Evolutionary conservation across 2,888 invertebrate species (phyloP).

Genomic region (Adela reaumurella): DNA sequence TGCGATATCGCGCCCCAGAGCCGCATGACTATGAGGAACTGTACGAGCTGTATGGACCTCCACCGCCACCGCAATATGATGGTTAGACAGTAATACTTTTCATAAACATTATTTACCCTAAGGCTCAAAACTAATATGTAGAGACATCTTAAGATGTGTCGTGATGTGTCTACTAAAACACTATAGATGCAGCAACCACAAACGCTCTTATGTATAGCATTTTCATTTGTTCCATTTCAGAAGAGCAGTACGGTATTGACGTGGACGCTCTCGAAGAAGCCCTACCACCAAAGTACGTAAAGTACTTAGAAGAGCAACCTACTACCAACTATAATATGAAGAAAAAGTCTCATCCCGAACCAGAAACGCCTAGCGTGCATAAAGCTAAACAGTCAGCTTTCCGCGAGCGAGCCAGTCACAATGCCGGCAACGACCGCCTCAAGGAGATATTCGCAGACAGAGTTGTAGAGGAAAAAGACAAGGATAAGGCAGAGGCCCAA

Average conservation of each 20-base stretch:
- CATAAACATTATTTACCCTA: no score
- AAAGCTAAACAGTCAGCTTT: conserved; percentile 38
- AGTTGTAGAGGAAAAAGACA: conserved; percentile 23
- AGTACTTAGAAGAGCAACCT: conserved; percentile 36
- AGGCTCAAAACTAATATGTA: no score
- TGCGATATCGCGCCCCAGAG: conserved; percentile 18
- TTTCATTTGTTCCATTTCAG: conserved; percentile 30
- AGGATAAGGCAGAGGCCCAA: conserved; percentile 26
- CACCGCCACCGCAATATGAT: conserved; percentile 5
- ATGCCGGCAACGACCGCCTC: conserved; percentile 37
- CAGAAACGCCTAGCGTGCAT: no score
- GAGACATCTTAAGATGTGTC: no score
- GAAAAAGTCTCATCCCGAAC: conserved; percentile 30
- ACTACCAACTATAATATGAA: conserved; percentile 52
- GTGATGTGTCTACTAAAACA: no score
- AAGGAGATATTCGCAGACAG: conserved; percentile 38
- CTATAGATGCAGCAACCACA: no score
- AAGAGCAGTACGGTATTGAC: conserved; percentile 34
- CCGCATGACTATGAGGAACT: no score
- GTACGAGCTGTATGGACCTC: no score
- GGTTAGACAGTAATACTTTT: no score
- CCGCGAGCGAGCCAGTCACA: conserved; percentile 42
- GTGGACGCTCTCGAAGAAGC: conserved; percentile 34
- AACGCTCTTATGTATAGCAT: no score
- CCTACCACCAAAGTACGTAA: conserved; percentile 32